Conservation (phyloP, 1,140 invertebrate species). For the Drosophila auraria region DNA sequence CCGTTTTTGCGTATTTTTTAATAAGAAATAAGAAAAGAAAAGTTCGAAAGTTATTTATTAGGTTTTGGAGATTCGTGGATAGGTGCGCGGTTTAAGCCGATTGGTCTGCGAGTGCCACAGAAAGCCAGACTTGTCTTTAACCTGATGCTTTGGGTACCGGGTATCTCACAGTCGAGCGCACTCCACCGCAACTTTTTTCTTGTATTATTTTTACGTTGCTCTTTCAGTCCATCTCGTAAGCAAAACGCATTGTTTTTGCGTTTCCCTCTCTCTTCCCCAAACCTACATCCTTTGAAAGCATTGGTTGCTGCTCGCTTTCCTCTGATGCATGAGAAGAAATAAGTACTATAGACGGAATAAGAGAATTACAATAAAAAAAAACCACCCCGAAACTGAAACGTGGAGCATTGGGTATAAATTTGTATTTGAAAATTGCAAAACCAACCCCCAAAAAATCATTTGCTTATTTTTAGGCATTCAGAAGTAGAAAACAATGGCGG, state of each 20-base stretch:
- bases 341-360: constrained; percentile 9
- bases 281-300: neutral
- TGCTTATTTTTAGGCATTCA: neutral
- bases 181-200: no score
- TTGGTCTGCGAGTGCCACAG: no score
- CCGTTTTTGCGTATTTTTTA: no score
- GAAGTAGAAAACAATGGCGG: neutral
- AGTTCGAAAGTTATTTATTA: no score
- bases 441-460: constrained; percentile 4
- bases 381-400: constrained; percentile 1
- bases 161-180: no score
- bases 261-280: neutral
- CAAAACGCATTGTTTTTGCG: neutral
- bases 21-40: no score
- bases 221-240: neutral
- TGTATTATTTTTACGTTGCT: neutral
- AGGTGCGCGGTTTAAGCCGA: no score
- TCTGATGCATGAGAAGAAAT: neutral
- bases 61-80: no score
- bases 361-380: constrained; percentile 2
- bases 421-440: neutral
- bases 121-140: no score
- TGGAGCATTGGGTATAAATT: constrained; percentile 3
- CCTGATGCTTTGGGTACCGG: no score
- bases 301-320: neutral